Evolutionary conservation across 2,888 invertebrate species (phyloP).

Genomic region (Leucophenga maculata): DNA sequence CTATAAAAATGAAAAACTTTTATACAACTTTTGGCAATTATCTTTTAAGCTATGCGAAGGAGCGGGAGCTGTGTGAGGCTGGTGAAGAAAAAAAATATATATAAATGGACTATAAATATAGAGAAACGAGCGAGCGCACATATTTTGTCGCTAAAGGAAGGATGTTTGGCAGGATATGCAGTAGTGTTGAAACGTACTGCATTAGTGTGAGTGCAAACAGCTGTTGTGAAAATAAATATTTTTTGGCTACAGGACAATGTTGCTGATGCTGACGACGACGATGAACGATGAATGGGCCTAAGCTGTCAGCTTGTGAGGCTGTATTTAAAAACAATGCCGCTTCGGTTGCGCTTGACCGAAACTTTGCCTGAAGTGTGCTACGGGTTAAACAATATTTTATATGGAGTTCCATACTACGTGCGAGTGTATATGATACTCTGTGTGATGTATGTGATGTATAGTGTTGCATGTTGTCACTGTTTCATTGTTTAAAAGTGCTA

Average conservation of each 20-base stretch:
- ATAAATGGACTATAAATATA: background rate
- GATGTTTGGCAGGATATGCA: background rate
- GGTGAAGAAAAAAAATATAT: background rate
- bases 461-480: background rate
- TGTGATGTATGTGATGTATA: background rate
- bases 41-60: conserved; percentile 54
- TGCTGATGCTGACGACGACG: too few relatives aligned
- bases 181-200: background rate
- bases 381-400: background rate
- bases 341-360: background rate
- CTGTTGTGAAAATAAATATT: conserved; percentile 12
- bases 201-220: conserved; percentile 1
- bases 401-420: too few relatives aligned
- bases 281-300: conserved; percentile 11
- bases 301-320: conserved; percentile 12
- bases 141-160: background rate
- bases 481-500: background rate
- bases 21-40: conserved; percentile 65
- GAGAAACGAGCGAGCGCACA: background rate
- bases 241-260: background rate
- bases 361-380: background rate
- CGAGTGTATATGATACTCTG: too few relatives aligned
- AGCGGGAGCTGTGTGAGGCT: background rate
- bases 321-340: too few relatives aligned
- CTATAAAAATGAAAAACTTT: conserved; percentile 42